Percentiles rank a stretch among this genome's conserved stretches.
phyloP scores from a whole-genome alignment of 1,140 invertebrate genomes.

The Sycophaga agraensis region DNA sequence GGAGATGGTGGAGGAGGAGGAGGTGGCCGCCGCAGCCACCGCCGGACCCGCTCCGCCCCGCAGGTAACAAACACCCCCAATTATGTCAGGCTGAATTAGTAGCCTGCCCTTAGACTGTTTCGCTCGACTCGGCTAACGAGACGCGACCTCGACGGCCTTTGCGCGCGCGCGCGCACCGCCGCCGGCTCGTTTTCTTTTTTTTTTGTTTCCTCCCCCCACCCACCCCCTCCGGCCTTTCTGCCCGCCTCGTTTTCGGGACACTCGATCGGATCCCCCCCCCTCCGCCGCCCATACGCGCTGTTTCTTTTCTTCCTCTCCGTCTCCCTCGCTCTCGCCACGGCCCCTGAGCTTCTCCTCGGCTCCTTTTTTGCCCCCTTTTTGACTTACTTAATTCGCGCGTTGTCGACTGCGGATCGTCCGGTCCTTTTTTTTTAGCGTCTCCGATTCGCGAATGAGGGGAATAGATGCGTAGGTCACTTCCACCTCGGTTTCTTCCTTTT shows the following conservation, averaged over 20 bases:
- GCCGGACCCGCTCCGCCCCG: background rate
- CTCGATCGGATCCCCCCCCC: slow-evolving; percentile 17
- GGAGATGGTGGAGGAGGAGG: no score
- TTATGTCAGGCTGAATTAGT: slow-evolving; percentile 58
- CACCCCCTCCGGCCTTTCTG: no score
- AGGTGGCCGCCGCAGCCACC: slow-evolving; percentile 18
- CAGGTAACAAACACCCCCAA: slow-evolving; percentile 57
- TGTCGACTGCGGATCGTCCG: background rate
- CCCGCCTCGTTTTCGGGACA: background rate
- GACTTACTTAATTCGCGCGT: background rate
- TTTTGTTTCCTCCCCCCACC: background rate
- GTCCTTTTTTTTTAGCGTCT: no score
- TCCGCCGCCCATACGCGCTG: no score
- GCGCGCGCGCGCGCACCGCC: background rate
- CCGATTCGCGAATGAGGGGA: no score
- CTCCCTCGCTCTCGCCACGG: no score
- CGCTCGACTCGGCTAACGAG: slow-evolving; percentile 1
- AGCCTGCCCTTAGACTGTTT: slow-evolving; percentile 32
- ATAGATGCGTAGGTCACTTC: no score
- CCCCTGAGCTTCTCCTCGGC: no score
- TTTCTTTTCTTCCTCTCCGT: no score
- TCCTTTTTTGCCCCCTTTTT: background rate
- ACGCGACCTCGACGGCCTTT: background rate
- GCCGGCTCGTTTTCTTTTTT: background rate
- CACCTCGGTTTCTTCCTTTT: no score